Base-by-base conservation (phyloP, 2,888 invertebrate genomes). In the Ichneumoninae sp. region DNA sequence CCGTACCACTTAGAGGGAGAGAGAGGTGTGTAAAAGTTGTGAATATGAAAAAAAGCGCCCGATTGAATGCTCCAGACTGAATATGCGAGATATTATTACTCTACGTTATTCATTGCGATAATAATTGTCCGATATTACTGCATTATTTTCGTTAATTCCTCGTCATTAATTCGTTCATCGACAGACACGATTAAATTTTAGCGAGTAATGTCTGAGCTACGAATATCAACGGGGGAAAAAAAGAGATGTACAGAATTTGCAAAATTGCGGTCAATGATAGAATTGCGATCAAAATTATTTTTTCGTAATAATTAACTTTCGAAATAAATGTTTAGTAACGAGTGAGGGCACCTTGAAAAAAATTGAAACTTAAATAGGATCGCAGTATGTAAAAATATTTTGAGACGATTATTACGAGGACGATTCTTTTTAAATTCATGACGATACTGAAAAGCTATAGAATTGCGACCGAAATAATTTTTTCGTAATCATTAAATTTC, bases 31-130 rank as follows among this genome's bases (percentile, higher is more conserved):
- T 83, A 83, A 87, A 80, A 79, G 80, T 72, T 62, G 62, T 69
- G 66, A 19, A 26, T 36, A 8, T 65, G 40, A 62, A 50, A 82
- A 62, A 76, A 81, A 77, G 86, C 85, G 84, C 84, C 86, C 87
- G 88, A 87, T 89, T 88, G 86, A 89, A 86, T 88, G 88, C 87
- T 86, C 83, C 89, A 89, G 89, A 89, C 88, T 89, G 89, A 89
- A 87, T 87, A 87, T 86, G 84, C 78, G 86, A 85, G 86, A 86
- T 79, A 85, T 54, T 82, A 82, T 88, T 77, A 84, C 86, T 84
- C 85, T 84, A 86, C 80, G 81, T 76, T 85, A 83, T 82, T 77
- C 83, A 84, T 82, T 50, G 75, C 30, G 74, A 80, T 66, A 80
- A 83, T 71, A 47, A 71, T 71, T 72, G 57, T 77, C 19, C 60